A percentile compares a stretch with the other conserved stretches of the same genome.
These are phyloP conservation scores for Eubasilissa splendida DNA, from an alignment of 2,888 invertebrate species.

Conservation along the genomic window DNA sequence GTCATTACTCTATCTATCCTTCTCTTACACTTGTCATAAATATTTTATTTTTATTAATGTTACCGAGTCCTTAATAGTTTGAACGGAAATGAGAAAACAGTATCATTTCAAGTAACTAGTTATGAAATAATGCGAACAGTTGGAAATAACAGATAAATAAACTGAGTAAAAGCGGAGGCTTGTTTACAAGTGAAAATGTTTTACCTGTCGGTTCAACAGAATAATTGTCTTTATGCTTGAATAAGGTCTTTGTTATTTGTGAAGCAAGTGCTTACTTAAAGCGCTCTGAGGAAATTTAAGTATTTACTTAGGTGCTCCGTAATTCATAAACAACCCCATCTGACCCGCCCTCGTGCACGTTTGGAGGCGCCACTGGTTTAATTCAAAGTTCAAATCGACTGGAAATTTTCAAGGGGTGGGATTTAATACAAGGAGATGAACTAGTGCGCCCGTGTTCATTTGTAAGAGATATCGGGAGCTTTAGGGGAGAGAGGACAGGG, in stretches of 20 bases:
- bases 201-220: background rate
- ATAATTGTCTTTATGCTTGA: too few species aligned
- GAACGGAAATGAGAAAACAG: too few species aligned
- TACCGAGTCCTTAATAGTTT: too few species aligned
- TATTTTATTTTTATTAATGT: too few species aligned
- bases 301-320: background rate
- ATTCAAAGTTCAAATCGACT: slow-evolving; percentile 15
- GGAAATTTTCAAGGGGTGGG: slow-evolving; percentile 16
- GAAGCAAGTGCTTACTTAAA: background rate
- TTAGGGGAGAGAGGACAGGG: too few species aligned
- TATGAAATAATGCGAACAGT: too few species aligned
- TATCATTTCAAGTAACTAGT: too few species aligned
- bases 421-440: background rate
- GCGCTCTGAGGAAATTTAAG: background rate
- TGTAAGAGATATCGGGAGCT: background rate
- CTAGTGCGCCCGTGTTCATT: background rate
- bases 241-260: background rate
- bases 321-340: slow-evolving; percentile 15
- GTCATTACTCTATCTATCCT: too few species aligned
- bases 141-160: too few species aligned
- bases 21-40: too few species aligned
- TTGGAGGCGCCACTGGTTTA: slow-evolving; percentile 8
- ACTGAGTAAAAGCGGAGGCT: background rate
- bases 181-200: background rate
- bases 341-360: background rate